A percentile compares a stretch with the other conserved stretches of the same genome.
These are phyloP conservation scores for Phyllostomus hastatus DNA, from an alignment of 2,113 vertebrate species.

Conservation along the genomic window DNA sequence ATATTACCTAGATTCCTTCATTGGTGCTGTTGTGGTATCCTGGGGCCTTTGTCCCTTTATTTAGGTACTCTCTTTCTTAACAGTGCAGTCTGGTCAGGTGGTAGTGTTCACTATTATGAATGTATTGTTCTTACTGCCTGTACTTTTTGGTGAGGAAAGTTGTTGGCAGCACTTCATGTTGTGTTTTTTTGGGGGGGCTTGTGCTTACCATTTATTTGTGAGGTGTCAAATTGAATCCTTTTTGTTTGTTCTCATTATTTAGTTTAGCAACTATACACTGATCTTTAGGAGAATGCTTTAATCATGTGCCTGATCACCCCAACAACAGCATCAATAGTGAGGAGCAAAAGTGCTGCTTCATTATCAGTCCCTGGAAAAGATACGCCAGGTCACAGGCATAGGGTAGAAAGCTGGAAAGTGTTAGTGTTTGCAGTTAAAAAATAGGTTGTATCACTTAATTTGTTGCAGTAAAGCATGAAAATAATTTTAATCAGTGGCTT, in stretches of 20 bases:
- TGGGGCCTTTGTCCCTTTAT: background rate
- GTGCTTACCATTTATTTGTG: conserved; percentile 62
- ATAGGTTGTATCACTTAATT: conserved; percentile 27
- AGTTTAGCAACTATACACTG: conserved; percentile 86
- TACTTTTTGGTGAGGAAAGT: conserved; percentile 16
- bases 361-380: conserved; percentile 89
- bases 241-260: conserved; percentile 81
- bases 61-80: background rate
- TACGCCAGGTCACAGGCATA: conserved; percentile 88
- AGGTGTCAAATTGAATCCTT: conserved; percentile 74
- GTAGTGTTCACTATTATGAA: conserved; percentile 31
- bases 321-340: conserved; percentile 94
- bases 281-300: conserved; percentile 87
- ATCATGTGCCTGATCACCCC: conserved; percentile 92
- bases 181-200: conserved; percentile 21
- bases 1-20: background rate
- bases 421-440: conserved; percentile 47
- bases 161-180: conserved; percentile 37
- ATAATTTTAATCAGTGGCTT: conserved; percentile 21
- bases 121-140: conserved; percentile 41
- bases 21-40: background rate
- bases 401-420: conserved; percentile 46
- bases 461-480: conserved; percentile 12
- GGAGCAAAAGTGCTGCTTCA: conserved; percentile 92
- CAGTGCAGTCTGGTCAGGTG: background rate